A percentile compares a stretch with the other conserved stretches of the same genome.
Conservation (phyloP, 2,888 invertebrate genomes). For the Empis stercorea region DNA sequence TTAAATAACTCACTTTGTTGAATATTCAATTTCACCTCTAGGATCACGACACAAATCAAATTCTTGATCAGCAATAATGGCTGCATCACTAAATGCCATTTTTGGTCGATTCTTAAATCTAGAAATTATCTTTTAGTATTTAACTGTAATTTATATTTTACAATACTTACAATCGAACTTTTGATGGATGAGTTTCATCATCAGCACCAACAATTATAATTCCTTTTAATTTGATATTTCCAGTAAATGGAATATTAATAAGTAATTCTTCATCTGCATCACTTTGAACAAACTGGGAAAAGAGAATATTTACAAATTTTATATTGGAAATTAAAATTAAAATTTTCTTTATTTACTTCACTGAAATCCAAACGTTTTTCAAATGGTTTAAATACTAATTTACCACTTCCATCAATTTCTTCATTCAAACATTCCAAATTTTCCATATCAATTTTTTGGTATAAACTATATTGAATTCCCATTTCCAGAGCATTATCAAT, state of each 20-base stretch:
- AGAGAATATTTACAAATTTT: too few species aligned
- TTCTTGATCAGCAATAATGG: constrained; percentile 66
- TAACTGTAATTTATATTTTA: neutral
- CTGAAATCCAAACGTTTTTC: constrained; percentile 66
- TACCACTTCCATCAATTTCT: constrained; percentile 70
- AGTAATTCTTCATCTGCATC: constrained; percentile 92
- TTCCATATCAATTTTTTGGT: constrained; percentile 74
- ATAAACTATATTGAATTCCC: constrained; percentile 51
- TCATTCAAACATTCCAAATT: constrained; percentile 89
- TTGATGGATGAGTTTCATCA: constrained; percentile 70
- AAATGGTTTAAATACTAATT: constrained; percentile 84
- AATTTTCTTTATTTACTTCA: constrained; percentile 42
- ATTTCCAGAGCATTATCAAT: constrained; percentile 31
- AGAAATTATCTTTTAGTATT: constrained; percentile 19
- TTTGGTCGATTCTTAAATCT: constrained; percentile 87
- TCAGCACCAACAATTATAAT: constrained; percentile 85
- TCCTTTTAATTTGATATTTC: constrained; percentile 89
- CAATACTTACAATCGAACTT: constrained; percentile 70
- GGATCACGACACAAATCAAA: constrained; percentile 74
- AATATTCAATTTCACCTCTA: constrained; percentile 72
- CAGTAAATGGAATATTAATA: constrained; percentile 95
- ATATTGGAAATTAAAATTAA: too few species aligned
- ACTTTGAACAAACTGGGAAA: constrained; percentile 80
- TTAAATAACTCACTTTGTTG: constrained; percentile 75
- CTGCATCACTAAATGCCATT: constrained; percentile 88